Evolutionary conservation across 2,797 vertebrate species (phyloP), one percentile per base, ranked within the genome.

Genomic region (Neosilurus hyrtlii): DNA sequence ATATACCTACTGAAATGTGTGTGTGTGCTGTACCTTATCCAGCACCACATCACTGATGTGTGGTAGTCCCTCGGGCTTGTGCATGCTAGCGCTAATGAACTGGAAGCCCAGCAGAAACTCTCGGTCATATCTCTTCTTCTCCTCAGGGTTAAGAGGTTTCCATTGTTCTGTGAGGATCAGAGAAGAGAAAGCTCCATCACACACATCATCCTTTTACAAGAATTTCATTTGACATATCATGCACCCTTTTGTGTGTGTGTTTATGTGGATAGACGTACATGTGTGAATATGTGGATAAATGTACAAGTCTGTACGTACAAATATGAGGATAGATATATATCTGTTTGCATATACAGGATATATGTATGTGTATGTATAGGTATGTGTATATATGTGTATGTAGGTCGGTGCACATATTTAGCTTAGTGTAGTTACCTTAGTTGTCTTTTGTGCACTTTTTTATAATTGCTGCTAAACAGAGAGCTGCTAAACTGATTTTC

Each of bases 91-190:
- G 4, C 95, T 94, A 86, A 94, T 97, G 90, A 97, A 99, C 92
- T 99, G 98, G 91, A 97, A 98, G 70, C 95, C 95, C 80, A 99
- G 94, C 56, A 99, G 93, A 90, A 99, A 99, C 87, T 96, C 96
- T 0, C 98, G 89, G 89, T 99, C 97, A 0, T 99, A 99, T n/a
- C 95, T 93, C 90, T 99, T 99, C 91, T 99, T 99, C 79, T 97
- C 96, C 87, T 99, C 98, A 0, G 94, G 93, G 88, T 97, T 95
- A 72, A 99, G 90, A 0, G 97, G 97, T 73, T 96, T 98, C 97
- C 97, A 99, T 91, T 97, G 95, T 68, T 98, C 97, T 98, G 88
- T 16, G 72, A 15, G 14, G 49, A 65, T 30, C 67, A 22, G 67
- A 73, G 26, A 56, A 43, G 6, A 62, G 15, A 9, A 67, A 66